Evolutionary conservation across 37 sponge, comb jelly and placozoan species (phyloP), one percentile per base, ranked within the genome.

Genomic region (Agelas oroides): DNA sequence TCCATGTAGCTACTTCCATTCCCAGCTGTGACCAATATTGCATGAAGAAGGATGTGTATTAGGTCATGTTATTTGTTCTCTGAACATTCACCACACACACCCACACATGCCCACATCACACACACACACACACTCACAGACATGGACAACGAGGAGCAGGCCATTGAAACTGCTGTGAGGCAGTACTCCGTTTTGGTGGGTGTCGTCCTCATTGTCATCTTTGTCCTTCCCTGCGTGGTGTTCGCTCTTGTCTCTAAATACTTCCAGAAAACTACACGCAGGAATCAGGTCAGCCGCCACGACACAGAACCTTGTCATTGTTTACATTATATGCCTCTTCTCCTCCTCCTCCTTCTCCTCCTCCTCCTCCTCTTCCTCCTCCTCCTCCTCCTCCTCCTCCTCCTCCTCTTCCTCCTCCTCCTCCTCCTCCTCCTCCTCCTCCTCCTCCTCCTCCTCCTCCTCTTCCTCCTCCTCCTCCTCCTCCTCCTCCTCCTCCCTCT

Each of bases 231-330:
- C 41, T 82, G 82, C 34, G 82, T 82, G 5, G 24, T 59, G 70
- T 71, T 82, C 33, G 82, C 82, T 61, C 72, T 82, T 72, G 14
- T 82, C 41, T 59, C 82, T 1, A 82, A 82, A 40, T 71, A 24
- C 72, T 71, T 68, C 80, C 67, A 80, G 71, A 81, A 31, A 32
- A 15, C 16, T 21, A 15, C 72, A 37, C 72, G 24, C 72, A 1
- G 1, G 20, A 35, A 18, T 40, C 38, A 20, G 37, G 24, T 39
- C 19, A 35, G 46, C 8, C 46, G n/a, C n/a, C n/a, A n/a, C n/a
- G n/a, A n/a, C n/a, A n/a, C n/a, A n/a, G n/a, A n/a, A 62, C 64
- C 19, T 16, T 57, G 59, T 57, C 59, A 16, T 20, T 20, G 59
- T 57, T 19, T 19, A 16, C 16, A 62, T 5, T 5, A 28, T 5